These are phyloP conservation scores for Eciton burchellii DNA, from an alignment of 1,140 invertebrate genomes.

Conservation along the genomic window DNA sequence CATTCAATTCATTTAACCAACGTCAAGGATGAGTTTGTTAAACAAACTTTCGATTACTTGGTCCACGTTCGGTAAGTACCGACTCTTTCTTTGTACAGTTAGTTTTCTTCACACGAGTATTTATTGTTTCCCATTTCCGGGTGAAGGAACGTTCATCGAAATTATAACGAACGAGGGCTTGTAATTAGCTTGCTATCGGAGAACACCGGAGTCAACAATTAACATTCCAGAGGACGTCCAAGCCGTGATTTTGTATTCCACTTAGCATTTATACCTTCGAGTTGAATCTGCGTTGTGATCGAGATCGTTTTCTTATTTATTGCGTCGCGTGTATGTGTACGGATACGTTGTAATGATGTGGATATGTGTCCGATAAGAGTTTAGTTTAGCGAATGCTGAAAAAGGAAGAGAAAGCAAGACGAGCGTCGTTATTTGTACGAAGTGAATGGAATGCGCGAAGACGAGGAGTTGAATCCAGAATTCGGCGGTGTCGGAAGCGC, in stretches of 20 bases:
- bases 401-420: background rate
- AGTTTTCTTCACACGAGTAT: slow-evolving; percentile 28
- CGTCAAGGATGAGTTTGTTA: slow-evolving; percentile 82
- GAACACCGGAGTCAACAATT: slow-evolving; percentile 50
- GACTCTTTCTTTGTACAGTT: slow-evolving; percentile 26
- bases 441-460: background rate
- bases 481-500: background rate
- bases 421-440: background rate
- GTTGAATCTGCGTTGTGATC: slow-evolving; percentile 70
- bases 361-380: background rate
- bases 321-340: slow-evolving; percentile 49
- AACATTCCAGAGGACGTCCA: slow-evolving; percentile 74
- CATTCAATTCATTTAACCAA: slow-evolving; percentile 33
- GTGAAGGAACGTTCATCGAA: background rate
- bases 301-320: slow-evolving; percentile 70
- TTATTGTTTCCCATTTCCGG: background rate
- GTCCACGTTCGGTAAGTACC: slow-evolving; percentile 40
- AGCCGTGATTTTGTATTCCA: slow-evolving; percentile 74
- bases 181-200: slow-evolving; percentile 21
- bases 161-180: background rate
- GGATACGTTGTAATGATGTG: slow-evolving; percentile 10
- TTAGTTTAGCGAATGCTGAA: slow-evolving; percentile 21
- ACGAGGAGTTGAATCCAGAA: background rate
- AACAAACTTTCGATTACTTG: slow-evolving; percentile 83
- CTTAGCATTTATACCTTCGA: slow-evolving; percentile 74